Conservation (phyloP, 2,113 vertebrate species). For the Parus major region DNA sequence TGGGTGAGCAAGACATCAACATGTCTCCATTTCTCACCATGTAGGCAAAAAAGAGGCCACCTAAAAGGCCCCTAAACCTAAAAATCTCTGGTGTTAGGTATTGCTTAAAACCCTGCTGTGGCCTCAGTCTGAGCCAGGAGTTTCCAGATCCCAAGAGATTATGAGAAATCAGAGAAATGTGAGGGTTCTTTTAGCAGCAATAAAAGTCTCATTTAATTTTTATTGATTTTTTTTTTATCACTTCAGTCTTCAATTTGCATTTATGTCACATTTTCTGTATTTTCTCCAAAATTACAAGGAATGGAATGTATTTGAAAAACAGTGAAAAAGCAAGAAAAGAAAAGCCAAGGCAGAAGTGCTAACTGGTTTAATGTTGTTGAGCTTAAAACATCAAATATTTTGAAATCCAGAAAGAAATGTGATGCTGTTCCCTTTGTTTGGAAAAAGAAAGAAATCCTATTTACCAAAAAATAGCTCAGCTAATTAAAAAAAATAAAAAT, state of each 20-base stretch:
- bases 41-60: not conserved
- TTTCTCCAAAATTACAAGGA: not conserved
- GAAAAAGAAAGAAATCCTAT: not conserved
- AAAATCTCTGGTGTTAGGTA: not conserved
- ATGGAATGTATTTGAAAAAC: not conserved
- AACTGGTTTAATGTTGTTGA: not conserved
- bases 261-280: not conserved
- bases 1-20: not conserved
- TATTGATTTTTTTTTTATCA: not conserved
- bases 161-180: not conserved
- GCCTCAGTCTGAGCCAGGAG: not conserved
- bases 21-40: not conserved
- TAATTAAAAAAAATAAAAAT: not conserved
- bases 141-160: not conserved
- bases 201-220: conserved; percentile 1
- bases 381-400: not conserved
- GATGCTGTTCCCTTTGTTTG: not conserved
- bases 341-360: not conserved
- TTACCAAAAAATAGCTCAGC: not conserved
- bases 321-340: not conserved
- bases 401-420: not conserved
- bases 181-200: not conserved
- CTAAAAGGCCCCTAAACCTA: not conserved
- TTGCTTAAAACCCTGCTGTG: not conserved
- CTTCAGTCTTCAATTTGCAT: not conserved